phyloP scores from a whole-genome alignment of 2,113 vertebrate species.

The Trematomus loennbergii region DNA sequence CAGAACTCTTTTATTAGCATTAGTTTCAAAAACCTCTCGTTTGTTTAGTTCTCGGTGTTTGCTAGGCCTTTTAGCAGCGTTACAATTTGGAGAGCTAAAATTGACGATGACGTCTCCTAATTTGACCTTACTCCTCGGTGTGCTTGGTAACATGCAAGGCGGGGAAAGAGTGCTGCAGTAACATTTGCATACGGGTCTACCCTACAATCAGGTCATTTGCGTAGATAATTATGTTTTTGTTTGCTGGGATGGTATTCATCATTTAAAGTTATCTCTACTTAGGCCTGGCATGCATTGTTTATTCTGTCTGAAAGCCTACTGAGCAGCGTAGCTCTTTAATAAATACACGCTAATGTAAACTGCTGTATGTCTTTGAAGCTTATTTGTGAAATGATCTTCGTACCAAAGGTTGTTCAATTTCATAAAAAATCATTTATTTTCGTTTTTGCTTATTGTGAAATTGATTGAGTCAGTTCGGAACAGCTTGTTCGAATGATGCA shows the following conservation, averaged over 20 bases:
- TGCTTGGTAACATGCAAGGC: slow-evolving; percentile 20
- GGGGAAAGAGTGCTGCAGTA: slow-evolving; percentile 23
- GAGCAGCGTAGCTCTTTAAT: not conserved
- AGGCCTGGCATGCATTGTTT: slow-evolving; percentile 25
- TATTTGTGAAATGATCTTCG: not conserved
- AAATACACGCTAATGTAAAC: not conserved
- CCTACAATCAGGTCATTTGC: slow-evolving; percentile 71
- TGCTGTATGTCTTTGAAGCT: not conserved
- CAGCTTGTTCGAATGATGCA: not conserved
- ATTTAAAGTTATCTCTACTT: slow-evolving; percentile 40
- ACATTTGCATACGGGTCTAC: slow-evolving; percentile 52
- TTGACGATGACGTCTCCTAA: slow-evolving; percentile 10
- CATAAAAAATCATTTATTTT: slow-evolving; percentile 1
- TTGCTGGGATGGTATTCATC: slow-evolving; percentile 21
- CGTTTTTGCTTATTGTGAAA: not conserved
- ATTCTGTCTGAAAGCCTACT: slow-evolving; percentile 9
- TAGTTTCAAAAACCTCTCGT: slow-evolving; percentile 53
- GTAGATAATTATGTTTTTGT: slow-evolving; percentile 63
- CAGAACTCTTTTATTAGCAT: slow-evolving; percentile 51
- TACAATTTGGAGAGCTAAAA: slow-evolving; percentile 36
- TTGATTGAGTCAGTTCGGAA: not conserved
- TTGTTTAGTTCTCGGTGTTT: slow-evolving; percentile 46
- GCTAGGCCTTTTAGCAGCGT: slow-evolving; percentile 39
- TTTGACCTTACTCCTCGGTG: slow-evolving; percentile 4
- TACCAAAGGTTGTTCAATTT: slow-evolving; percentile 1